These are phyloP conservation scores for Eupithecia insigniata DNA, from an alignment of 2,888 invertebrate species.

Conservation along the genomic window DNA sequence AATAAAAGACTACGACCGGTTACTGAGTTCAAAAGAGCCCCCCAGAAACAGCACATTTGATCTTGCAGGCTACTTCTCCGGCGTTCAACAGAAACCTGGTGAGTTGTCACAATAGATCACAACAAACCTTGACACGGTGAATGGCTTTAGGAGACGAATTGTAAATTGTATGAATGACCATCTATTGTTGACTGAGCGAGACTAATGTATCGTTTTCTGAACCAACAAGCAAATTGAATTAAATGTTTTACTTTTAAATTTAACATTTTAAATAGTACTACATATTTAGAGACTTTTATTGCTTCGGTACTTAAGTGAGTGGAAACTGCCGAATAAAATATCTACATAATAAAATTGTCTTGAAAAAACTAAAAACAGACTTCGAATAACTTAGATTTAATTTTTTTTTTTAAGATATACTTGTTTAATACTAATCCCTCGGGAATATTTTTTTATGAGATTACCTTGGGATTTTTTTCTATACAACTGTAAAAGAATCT, in stretches of 20 bases:
- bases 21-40: slow-evolving; percentile 40
- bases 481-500: too few species aligned
- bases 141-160: slow-evolving; percentile 31
- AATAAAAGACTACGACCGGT: slow-evolving; percentile 64
- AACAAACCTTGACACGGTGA: slow-evolving; percentile 38
- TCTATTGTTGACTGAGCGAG: slow-evolving; percentile 28
- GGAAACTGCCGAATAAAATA: not conserved
- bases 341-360: too few species aligned
- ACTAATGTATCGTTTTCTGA: slow-evolving; percentile 15
- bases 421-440: too few species aligned
- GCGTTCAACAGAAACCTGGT: slow-evolving; percentile 67
- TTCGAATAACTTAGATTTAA: too few species aligned
- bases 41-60: slow-evolving; percentile 66
- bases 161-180: slow-evolving; percentile 34
- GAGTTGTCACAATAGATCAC: slow-evolving; percentile 36
- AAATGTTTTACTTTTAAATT: not conserved
- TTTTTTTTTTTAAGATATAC: too few species aligned
- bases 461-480: too few species aligned
- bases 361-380: too few species aligned
- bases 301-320: not conserved
- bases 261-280: not conserved
- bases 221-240: not conserved
- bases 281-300: not conserved
- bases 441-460: too few species aligned
- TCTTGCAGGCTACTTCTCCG: slow-evolving; percentile 70